A percentile compares a stretch with the other conserved stretches of the same genome.
Conservation (phyloP, 2,888 invertebrate genomes). For the Standfussiana lucernea region DNA sequence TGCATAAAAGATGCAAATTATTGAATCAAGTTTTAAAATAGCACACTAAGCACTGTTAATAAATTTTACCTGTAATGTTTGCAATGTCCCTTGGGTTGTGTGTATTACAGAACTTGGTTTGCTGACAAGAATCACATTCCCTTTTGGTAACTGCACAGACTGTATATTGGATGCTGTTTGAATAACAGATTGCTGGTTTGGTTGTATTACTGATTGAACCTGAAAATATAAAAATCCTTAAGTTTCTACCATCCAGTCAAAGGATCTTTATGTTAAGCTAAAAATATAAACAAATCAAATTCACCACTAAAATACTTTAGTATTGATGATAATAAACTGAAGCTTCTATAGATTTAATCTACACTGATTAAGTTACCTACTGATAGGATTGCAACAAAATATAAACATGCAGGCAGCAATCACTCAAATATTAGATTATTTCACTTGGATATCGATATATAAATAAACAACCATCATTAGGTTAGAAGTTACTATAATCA, state of each 20-base stretch:
- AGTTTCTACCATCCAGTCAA: conserved; percentile 12
- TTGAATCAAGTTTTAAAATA: neutral
- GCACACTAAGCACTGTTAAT: neutral
- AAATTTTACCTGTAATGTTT: conserved; percentile 94
- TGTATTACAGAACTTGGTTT: conserved; percentile 98
- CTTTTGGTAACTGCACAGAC: conserved; percentile 95
- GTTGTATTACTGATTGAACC: conserved; percentile 98
- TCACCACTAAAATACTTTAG: neutral
- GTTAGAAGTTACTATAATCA: conserved; percentile 33
- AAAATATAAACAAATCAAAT: conserved; percentile 32
- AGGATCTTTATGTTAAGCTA: neutral
- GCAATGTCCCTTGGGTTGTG: conserved; percentile 96
- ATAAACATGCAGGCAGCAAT: conserved; percentile 33
- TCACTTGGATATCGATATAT: conserved; percentile 17
- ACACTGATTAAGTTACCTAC: conserved; percentile 29
- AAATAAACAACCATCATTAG: conserved; percentile 40
- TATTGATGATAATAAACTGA: conserved; percentile 11
- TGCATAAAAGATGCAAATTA: neutral
- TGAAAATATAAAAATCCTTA: conserved; percentile 83
- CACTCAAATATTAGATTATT: conserved; percentile 14
- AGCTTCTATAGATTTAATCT: conserved; percentile 5
- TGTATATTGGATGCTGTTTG: conserved; percentile 97
- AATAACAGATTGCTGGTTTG: conserved; percentile 98
- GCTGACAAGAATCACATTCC: conserved; percentile 96
- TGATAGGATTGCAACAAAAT: conserved; percentile 25